Percentiles rank a stretch among this genome's conserved stretches.
Conservation (phyloP, 1,140 invertebrate species). For the Psix sp. region DNA sequence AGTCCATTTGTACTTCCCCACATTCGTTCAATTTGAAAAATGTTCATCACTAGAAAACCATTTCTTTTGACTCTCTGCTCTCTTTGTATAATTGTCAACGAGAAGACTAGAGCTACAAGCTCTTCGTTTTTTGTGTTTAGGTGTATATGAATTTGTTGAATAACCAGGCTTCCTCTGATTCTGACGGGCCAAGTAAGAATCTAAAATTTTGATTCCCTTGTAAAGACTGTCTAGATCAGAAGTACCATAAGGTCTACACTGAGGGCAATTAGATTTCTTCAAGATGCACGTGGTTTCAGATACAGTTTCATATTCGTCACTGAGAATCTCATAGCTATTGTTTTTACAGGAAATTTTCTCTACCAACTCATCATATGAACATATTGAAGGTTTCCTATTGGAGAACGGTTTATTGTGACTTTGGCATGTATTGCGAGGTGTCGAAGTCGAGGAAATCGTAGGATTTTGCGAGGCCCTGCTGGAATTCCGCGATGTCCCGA, state of each 20-base stretch:
- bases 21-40: slow-evolving; percentile 40
- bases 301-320: slow-evolving; percentile 61
- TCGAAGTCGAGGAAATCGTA: slow-evolving; percentile 43
- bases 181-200: slow-evolving; percentile 64
- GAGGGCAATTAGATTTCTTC: slow-evolving; percentile 13
- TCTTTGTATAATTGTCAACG: slow-evolving; percentile 8
- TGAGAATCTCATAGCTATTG: slow-evolving; percentile 63
- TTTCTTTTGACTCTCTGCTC: slow-evolving; percentile 20
- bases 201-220: slow-evolving; percentile 67
- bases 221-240: slow-evolving; percentile 66
- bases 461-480: slow-evolving; percentile 54
- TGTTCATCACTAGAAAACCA: slow-evolving; percentile 62
- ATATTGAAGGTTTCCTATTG: slow-evolving; percentile 57
- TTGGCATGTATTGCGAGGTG: slow-evolving; percentile 41
- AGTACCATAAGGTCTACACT: slow-evolving; percentile 33
- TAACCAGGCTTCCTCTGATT: slow-evolving; percentile 13
- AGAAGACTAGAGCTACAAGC: slow-evolving; percentile 12
- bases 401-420: slow-evolving; percentile 23
- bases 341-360: slow-evolving; percentile 58
- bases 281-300: slow-evolving; percentile 61
- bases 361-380: slow-evolving; percentile 62
- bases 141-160: slow-evolving; percentile 50
- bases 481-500: slow-evolving; percentile 50
- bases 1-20: not conserved
- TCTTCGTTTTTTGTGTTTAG: slow-evolving; percentile 47